Conservation (phyloP, 2,888 invertebrate species). For the Leptopilina myrica region DNA sequence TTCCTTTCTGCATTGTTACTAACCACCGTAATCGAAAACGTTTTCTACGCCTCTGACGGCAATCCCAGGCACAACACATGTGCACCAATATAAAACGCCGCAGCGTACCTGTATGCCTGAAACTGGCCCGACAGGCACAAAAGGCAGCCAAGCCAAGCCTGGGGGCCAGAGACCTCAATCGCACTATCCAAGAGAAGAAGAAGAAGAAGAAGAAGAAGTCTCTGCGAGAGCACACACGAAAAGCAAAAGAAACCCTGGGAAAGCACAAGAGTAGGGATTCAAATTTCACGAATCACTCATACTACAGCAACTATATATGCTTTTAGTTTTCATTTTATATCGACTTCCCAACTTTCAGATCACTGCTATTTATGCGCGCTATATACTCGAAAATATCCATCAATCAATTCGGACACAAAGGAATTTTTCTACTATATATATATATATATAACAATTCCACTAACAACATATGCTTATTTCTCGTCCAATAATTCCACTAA, state of each 20-base stretch:
- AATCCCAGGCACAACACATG: conserved; percentile 45
- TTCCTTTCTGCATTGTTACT: conserved; percentile 55
- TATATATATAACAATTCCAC: too few species aligned
- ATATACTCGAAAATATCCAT: too few species aligned
- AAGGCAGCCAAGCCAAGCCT: conserved; percentile 48
- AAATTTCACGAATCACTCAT: too few species aligned
- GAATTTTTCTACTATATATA: too few species aligned
- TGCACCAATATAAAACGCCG: conserved; percentile 44
- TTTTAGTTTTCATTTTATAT: too few species aligned
- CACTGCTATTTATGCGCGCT: too few species aligned
- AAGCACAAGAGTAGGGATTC: conserved; percentile 46
- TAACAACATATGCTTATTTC: too few species aligned
- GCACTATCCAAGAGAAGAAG: conserved; percentile 44
- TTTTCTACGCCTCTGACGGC: conserved; percentile 40
- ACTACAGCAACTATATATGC: too few species aligned
- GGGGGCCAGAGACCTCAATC: conserved; percentile 51
- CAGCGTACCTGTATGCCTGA: conserved; percentile 62
- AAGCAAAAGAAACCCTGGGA: conserved; percentile 39
- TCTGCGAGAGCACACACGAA: conserved; percentile 40
- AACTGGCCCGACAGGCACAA: conserved; percentile 63
- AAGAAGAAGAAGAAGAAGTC: conserved; percentile 29
- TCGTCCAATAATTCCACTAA: too few species aligned
- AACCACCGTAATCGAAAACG: conserved; percentile 54
- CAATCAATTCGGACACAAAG: too few species aligned
- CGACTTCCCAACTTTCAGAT: too few species aligned